These are phyloP conservation scores for Passer montanus DNA, from an alignment of 2,113 vertebrate genomes.

Conservation along the genomic window DNA sequence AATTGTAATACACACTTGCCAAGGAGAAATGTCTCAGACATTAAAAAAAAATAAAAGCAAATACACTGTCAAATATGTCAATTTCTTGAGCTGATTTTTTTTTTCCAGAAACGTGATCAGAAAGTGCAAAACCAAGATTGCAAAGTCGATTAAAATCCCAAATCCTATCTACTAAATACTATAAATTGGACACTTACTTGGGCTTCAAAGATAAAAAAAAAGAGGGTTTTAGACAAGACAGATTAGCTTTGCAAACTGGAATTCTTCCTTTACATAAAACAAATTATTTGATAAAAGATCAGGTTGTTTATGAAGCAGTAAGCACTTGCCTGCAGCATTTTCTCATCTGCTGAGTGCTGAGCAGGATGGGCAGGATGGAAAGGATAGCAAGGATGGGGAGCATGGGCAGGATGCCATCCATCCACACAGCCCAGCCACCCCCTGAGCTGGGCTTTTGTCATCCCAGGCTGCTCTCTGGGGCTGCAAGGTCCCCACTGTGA, in stretches of 20 bases:
- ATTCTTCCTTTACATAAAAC: slow-evolving; percentile 18
- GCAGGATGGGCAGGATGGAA: neutral
- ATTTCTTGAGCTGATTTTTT: neutral
- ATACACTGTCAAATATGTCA: neutral
- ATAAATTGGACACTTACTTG: slow-evolving; percentile 5
- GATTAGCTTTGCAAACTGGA: slow-evolving; percentile 8
- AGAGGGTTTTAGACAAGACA: slow-evolving; percentile 9
- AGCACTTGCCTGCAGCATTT: neutral
- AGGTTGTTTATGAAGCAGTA: neutral
- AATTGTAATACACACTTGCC: neutral
- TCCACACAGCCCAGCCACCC: neutral
- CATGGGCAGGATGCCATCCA: neutral
- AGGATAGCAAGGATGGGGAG: no score
- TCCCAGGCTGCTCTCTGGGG: rapidly evolving
- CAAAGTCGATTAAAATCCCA: neutral
- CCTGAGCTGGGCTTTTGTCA: rapidly evolving
- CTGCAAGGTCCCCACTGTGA: neutral
- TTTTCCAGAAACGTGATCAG: neutral
- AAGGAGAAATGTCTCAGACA: neutral
- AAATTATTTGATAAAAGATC: slow-evolving; percentile 7
- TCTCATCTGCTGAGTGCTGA: rapidly evolving
- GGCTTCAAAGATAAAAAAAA: slow-evolving; percentile 24
- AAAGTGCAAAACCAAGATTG: neutral
- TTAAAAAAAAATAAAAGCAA: neutral
- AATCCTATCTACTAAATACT: slow-evolving; percentile 28